Base-by-base conservation (phyloP, 2,888 invertebrate genomes). In the Pammene fasciana region DNA sequence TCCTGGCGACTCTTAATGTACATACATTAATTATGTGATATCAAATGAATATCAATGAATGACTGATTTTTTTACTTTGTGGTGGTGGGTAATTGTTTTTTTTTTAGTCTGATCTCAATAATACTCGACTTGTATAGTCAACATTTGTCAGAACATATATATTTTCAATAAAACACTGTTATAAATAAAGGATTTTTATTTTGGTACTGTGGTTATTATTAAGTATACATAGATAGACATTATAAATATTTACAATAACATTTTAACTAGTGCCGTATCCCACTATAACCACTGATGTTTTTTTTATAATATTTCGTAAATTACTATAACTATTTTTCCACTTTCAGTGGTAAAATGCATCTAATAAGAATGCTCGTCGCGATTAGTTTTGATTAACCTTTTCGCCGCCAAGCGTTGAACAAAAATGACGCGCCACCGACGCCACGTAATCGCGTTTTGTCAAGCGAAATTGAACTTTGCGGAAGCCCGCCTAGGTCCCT, bases 111-210 rank as follows among this genome's bases (percentile, higher is more conserved):
- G 43, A 64, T 64, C 54, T 64, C 64, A 43, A 26, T 26, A 4
- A 26, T 26, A 26, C 26, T 26, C 26, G 26, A 26, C 26, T 64
- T 0, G 7, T 43, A 13, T 41, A 38, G 8, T 5, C 11, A 0
- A 38, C 18, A 11, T 18, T 0, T 38, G 10, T 38, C 13, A 38
- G 36, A 13, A 6, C 26, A 26, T 26, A 26, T 13, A 16, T 38
- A 9, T 13, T 38, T 43, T 26, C 0, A 50, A 41, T 62, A 41
- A 52, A 62, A 54, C 6, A 45, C 11, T 43, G 10, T 26, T 50
- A 9, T 68, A 60, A 60, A 70, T 54, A 60, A 60, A 65, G 10
- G 26, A 38, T 14, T 70, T 70, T 70, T 60, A 70, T 70, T 70
- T 65, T 52, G 65, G 52, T 70, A 60, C 41, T 60, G 45, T 60